phyloP scores from a whole-genome alignment of 2,797 vertebrate species.

The Eulemur albifrons region DNA sequence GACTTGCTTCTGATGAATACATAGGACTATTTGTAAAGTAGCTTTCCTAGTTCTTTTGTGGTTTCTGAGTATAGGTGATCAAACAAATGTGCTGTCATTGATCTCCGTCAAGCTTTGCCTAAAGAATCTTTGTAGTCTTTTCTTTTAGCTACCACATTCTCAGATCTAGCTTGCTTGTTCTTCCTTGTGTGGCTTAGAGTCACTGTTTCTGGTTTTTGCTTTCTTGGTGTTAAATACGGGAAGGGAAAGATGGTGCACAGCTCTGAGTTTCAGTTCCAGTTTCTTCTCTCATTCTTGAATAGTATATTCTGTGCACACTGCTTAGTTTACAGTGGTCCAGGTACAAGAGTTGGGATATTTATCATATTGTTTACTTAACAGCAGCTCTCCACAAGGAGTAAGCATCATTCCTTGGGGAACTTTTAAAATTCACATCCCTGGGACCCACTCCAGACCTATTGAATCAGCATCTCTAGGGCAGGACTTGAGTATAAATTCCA shows the following conservation, averaged over 20 bases:
- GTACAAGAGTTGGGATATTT: not conserved
- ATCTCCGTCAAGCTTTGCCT: not conserved
- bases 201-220: not conserved
- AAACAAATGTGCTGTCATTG: not conserved
- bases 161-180: not conserved
- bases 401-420: conserved; percentile 29
- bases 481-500: conserved; percentile 4
- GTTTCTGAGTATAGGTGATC: conserved; percentile 26
- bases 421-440: conserved; percentile 36
- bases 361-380: conserved; percentile 40
- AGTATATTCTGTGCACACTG: not conserved
- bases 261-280: not conserved
- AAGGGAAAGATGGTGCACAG: not conserved
- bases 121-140: not conserved
- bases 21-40: conserved; percentile 2
- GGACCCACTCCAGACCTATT: not conserved
- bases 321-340: not conserved
- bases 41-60: not conserved
- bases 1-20: not conserved
- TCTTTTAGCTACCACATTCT: not conserved
- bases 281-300: conserved; percentile 8
- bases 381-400: not conserved
- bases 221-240: not conserved
- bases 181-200: not conserved
- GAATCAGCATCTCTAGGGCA: not conserved